Percentiles rank a stretch among this genome's conserved stretches.
phyloP scores from a whole-genome alignment of 2,113 vertebrate genomes.

The Zonotrichia leucophrys region DNA sequence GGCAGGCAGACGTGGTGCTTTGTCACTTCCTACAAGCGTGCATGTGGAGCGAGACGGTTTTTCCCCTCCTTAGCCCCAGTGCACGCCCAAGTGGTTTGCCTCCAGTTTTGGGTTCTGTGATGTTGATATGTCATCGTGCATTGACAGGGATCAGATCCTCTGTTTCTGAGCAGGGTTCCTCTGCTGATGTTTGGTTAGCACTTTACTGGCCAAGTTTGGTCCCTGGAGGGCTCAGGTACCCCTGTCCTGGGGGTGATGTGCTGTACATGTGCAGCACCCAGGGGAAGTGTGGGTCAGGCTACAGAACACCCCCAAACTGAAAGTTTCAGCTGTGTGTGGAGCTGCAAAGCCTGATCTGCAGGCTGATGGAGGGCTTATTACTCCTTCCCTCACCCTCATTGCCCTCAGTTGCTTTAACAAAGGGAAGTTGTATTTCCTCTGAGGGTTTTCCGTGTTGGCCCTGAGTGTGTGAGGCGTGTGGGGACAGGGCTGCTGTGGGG shows the following conservation, averaged over 20 bases:
- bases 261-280: background rate
- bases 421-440: background rate
- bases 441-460: background rate
- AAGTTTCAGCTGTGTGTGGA: background rate
- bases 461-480: rapidly evolving
- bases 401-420: background rate
- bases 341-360: background rate
- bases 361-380: background rate
- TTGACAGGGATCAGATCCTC: background rate
- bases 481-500: background rate
- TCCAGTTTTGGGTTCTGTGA: background rate
- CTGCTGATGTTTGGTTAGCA: background rate
- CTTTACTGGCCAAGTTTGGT: background rate
- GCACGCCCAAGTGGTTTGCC: background rate
- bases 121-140: background rate
- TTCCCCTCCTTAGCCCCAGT: conserved; percentile 12
- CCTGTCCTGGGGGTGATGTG: background rate
- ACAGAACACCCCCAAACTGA: background rate
- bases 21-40: conserved; percentile 51
- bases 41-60: conserved; percentile 47
- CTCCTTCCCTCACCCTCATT: background rate
- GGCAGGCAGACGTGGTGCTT: conserved; percentile 39
- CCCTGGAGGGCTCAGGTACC: rapidly evolving
- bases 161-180: background rate
- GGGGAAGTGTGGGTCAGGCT: background rate